These are phyloP conservation scores for Troilus luridus DNA, from an alignment of 2,888 invertebrate species.

Conservation along the genomic window DNA sequence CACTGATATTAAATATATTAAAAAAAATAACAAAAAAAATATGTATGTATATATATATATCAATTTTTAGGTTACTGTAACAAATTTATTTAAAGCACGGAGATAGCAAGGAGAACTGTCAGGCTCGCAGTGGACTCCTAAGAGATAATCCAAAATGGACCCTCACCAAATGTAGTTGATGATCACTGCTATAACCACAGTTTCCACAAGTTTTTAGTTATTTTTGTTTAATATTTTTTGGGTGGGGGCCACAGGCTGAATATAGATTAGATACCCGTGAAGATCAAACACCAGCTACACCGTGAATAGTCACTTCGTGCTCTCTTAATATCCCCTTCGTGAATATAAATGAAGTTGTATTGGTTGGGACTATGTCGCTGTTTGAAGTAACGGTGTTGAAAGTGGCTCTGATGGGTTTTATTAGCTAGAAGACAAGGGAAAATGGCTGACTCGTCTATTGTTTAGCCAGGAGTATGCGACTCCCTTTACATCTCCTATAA, in stretches of 20 bases:
- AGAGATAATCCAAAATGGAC: no score
- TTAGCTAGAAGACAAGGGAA: neutral
- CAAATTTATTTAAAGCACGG: no score
- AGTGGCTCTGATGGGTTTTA: slow-evolving; percentile 14
- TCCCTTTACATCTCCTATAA: neutral
- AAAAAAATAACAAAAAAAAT: no score
- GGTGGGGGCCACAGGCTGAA: neutral
- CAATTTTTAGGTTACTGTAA: no score
- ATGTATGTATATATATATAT: no score
- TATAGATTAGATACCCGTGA: neutral
- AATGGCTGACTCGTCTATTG: slow-evolving; percentile 16
- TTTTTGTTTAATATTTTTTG: no score
- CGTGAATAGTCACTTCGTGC: neutral
- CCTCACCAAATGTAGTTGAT: no score
- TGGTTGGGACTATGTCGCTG: neutral
- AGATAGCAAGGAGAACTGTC: no score
- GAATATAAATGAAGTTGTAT: slow-evolving; percentile 12
- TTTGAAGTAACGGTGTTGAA: neutral
- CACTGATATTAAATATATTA: no score
- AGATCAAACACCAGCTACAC: neutral
- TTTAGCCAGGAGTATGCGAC: neutral
- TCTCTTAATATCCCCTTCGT: neutral
- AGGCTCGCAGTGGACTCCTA: no score
- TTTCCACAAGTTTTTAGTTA: no score
- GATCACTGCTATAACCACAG: no score